These are phyloP conservation scores for Phocides pigmalion DNA, from an alignment of 1,140 invertebrate species.

Conservation along the genomic window DNA sequence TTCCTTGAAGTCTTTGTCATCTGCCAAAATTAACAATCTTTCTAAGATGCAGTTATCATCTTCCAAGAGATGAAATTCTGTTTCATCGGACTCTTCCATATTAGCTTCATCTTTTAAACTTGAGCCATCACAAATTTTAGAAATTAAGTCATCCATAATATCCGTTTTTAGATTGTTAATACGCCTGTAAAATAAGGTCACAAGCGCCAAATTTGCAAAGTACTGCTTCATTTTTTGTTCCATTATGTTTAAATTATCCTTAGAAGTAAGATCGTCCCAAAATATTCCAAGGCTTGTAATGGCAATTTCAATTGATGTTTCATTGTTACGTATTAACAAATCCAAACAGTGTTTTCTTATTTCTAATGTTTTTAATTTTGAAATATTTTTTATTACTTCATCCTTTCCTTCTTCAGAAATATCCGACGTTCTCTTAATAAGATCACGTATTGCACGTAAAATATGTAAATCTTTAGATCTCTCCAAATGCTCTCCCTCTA, in stretches of 20 bases:
- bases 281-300: conserved; percentile 83
- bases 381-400: conserved; percentile 82
- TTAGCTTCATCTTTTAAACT: conserved; percentile 35
- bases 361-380: conserved; percentile 90
- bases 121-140: conserved; percentile 51
- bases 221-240: conserved; percentile 62
- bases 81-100: conserved; percentile 24
- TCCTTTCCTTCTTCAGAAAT: conserved; percentile 80
- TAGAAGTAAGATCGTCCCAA: conserved; percentile 55
- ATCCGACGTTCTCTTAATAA: conserved; percentile 83
- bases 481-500: conserved; percentile 94
- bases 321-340: conserved; percentile 87
- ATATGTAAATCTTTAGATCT: conserved; percentile 94
- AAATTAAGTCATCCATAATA: conserved; percentile 53
- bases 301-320: conserved; percentile 84
- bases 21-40: conserved; percentile 66
- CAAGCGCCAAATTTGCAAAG: conserved; percentile 58
- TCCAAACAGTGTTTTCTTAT: conserved; percentile 89
- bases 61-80: conserved; percentile 64
- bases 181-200: conserved; percentile 61
- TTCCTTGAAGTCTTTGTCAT: conserved; percentile 71
- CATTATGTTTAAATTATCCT: conserved; percentile 43
- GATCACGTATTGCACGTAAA: conserved; percentile 90
- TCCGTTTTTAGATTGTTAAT: conserved; percentile 57
- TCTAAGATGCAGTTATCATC: conserved; percentile 75